Evolutionary conservation across 2,888 invertebrate species (phyloP).

Genomic region (Hemistola chrysoprasaria): DNA sequence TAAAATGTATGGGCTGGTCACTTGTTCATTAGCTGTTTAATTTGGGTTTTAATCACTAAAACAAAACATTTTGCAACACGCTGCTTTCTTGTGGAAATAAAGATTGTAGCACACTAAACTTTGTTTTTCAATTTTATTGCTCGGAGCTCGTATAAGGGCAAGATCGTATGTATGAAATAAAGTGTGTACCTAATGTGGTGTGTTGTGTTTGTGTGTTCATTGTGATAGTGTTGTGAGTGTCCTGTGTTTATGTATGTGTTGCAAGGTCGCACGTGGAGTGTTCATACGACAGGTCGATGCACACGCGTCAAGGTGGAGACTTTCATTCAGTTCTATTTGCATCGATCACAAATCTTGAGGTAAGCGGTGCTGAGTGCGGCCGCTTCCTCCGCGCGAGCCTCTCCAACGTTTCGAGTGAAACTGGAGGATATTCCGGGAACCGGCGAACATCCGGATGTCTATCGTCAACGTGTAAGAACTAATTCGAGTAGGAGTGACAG

Average conservation of each 20-base stretch:
- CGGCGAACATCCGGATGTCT: conserved; percentile 53
- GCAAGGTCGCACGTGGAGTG: conserved; percentile 74
- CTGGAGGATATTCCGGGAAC: conserved; percentile 50
- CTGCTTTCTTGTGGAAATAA: conserved; percentile 38
- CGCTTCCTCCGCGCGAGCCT: conserved; percentile 53
- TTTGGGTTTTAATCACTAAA: conserved; percentile 18
- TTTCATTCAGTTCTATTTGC: conserved; percentile 80
- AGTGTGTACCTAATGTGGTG: conserved; percentile 57
- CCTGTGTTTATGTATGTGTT: conserved; percentile 60
- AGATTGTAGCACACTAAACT: conserved; percentile 36
- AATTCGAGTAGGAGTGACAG: conserved; percentile 34
- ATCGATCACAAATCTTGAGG: conserved; percentile 61
- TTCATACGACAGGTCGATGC: conserved; percentile 73
- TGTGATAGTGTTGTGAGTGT: conserved; percentile 40
- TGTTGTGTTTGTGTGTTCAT: conserved; percentile 40
- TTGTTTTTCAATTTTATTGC: conserved; percentile 17
- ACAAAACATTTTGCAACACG: conserved; percentile 26
- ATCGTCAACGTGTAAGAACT: conserved; percentile 33
- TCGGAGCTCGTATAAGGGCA: no score
- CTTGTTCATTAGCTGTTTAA: conserved; percentile 15
- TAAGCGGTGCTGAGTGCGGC: conserved; percentile 63
- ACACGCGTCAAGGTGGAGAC: conserved; percentile 73
- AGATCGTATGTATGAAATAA: conserved; percentile 40
- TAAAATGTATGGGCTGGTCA: not conserved
- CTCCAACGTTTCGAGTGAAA: conserved; percentile 19